Conservation (phyloP, 2,888 invertebrate genomes). For the Yponomeuta malinellus region DNA sequence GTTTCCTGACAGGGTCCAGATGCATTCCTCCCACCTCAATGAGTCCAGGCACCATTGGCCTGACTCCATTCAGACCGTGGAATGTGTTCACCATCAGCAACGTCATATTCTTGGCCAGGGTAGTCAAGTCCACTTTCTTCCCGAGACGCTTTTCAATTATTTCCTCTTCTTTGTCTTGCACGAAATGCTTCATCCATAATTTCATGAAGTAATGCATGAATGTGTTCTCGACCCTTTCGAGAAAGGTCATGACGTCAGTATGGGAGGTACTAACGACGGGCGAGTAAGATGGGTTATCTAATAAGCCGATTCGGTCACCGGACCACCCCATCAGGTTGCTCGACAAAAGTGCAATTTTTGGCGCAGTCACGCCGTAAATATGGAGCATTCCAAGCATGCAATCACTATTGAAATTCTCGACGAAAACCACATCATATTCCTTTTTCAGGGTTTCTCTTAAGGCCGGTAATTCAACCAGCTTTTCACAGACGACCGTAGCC, state of each 20-base stretch:
- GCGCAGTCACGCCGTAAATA: conserved; percentile 66
- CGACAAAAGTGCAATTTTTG: conserved; percentile 73
- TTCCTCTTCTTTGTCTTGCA: conserved; percentile 49
- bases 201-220: conserved; percentile 41
- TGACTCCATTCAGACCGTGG: conserved; percentile 74
- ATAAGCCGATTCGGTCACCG: conserved; percentile 54
- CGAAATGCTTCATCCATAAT: conserved; percentile 46
- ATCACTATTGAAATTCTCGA: conserved; percentile 79
- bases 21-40: conserved; percentile 80
- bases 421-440: conserved; percentile 78
- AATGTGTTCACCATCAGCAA: conserved; percentile 78
- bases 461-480: conserved; percentile 51
- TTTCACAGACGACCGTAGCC: conserved; percentile 52
- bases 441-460: conserved; percentile 48
- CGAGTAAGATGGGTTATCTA: conserved; percentile 69
- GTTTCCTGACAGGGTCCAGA: conserved; percentile 48
- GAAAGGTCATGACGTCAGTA: conserved; percentile 64
- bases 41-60: conserved; percentile 72
- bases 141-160: conserved; percentile 63
- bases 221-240: conserved; percentile 62
- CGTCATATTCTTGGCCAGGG: conserved; percentile 68
- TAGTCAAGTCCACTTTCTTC: conserved; percentile 61
- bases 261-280: conserved; percentile 71
- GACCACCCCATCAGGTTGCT: conserved; percentile 77
- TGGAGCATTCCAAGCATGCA: conserved; percentile 78